A percentile compares a stretch with the other conserved stretches of the same genome.
phyloP scores from a whole-genome alignment of 2,888 invertebrate species.

The Anarsia innoxiella region DNA sequence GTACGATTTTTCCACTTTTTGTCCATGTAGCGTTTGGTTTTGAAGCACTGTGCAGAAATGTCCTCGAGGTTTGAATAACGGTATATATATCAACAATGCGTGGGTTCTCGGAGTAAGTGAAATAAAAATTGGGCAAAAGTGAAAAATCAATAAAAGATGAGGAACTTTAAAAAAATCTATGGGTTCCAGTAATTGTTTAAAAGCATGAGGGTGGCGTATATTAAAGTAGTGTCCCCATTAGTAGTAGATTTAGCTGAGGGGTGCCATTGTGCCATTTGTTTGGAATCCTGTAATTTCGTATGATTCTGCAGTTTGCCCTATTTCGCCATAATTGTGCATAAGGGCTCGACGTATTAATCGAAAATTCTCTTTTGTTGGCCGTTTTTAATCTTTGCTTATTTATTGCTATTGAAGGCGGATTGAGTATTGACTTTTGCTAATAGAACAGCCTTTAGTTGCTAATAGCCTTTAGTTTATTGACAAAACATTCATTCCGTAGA shows the following conservation, averaged over 20 bases:
- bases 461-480: too few species aligned
- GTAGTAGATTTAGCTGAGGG: constrained; percentile 44
- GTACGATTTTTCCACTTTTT: constrained; percentile 63
- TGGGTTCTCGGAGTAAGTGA: too few species aligned
- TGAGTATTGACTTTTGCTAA: too few species aligned
- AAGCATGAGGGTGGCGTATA: constrained; percentile 50
- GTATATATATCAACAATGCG: constrained; percentile 9
- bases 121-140: not conserved
- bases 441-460: too few species aligned
- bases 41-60: constrained; percentile 38
- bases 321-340: constrained; percentile 52
- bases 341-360: constrained; percentile 50
- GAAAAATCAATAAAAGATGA: not conserved
- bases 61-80: constrained; percentile 26
- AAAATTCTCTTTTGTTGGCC: constrained; percentile 48
- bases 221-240: constrained; percentile 66
- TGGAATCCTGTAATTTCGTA: constrained; percentile 59
- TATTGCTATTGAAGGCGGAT: constrained; percentile 20
- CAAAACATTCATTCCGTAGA: too few species aligned
- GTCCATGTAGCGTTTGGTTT: constrained; percentile 37
- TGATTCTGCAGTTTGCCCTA: constrained; percentile 62
- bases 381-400: constrained; percentile 57
- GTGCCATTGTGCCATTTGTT: constrained; percentile 53
- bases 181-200: constrained; percentile 59
- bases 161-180: too few species aligned